These are phyloP conservation scores for Halichondria panicea DNA, from an alignment of 37 sponge, comb jelly and placozoan species.

Conservation along the genomic window DNA sequence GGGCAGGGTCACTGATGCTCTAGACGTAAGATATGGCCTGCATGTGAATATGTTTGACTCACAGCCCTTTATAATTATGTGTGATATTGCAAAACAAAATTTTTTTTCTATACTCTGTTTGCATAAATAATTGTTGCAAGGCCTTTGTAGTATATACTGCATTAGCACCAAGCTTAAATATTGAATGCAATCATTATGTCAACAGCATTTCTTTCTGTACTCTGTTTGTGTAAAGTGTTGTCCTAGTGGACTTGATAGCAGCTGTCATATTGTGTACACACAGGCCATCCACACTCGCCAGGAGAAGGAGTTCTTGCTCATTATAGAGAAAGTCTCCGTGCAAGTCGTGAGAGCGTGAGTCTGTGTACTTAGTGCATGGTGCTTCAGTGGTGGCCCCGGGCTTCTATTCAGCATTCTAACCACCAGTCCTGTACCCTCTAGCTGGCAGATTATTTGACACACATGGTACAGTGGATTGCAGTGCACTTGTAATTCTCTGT, in stretches of 20 bases:
- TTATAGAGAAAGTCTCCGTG: slow-evolving; percentile 51
- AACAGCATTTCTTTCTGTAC: neutral
- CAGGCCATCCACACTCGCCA: slow-evolving; percentile 46
- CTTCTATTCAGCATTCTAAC: too few species aligned
- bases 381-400: too few species aligned
- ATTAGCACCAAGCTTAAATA: neutral
- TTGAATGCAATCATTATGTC: neutral
- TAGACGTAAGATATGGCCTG: slow-evolving; percentile 31
- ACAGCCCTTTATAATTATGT: too few species aligned
- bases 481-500: too few species aligned
- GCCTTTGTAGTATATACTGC: neutral
- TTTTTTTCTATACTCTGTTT: neutral
- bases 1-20: slow-evolving; percentile 55
- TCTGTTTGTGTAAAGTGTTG: neutral
- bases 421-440: too few species aligned
- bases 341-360: slow-evolving; percentile 36
- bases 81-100: neutral
- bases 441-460: too few species aligned
- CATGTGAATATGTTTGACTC: neutral
- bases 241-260: neutral
- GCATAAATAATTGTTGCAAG: neutral
- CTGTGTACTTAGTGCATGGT: neutral
- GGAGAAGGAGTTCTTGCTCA: slow-evolving; percentile 59
- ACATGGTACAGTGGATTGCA: too few species aligned
- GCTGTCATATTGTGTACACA: neutral